Evolutionary conservation across 2,797 vertebrate genomes (phyloP).

Genomic region (Betta splendens): DNA sequence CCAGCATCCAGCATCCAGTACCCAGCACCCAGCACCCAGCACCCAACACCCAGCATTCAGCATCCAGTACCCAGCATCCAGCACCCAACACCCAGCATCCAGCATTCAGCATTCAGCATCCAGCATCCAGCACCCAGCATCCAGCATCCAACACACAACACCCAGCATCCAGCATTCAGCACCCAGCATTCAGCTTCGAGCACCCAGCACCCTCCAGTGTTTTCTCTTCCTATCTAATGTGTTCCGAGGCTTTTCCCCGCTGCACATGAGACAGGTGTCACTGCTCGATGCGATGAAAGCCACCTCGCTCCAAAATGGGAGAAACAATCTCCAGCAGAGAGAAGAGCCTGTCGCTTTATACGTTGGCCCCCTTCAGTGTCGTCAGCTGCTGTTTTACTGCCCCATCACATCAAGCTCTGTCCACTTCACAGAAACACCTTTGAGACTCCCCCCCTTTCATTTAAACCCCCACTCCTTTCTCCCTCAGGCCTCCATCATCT

Average conservation of each 20-base stretch:
- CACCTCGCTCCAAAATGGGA: constrained; percentile 12
- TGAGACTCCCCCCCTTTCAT: background rate
- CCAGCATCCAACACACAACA: no score
- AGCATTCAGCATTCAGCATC: no score
- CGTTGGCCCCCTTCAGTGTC: constrained; percentile 8
- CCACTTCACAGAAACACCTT: background rate
- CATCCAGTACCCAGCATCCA: no score
- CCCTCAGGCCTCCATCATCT: background rate
- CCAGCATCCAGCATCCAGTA: no score
- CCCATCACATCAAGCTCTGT: background rate
- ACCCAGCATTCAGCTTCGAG: no score
- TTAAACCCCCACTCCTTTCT: background rate
- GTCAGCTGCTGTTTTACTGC: constrained; percentile 8
- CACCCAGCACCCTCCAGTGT: background rate
- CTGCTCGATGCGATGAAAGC: constrained; percentile 23
- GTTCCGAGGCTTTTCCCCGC: constrained; percentile 7
- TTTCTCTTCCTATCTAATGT: constrained; percentile 10
- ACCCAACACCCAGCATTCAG: no score
- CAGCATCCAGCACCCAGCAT: no score
- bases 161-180: no score
- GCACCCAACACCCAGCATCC: no score
- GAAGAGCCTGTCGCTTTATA: constrained; percentile 1
- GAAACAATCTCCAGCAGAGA: constrained; percentile 36
- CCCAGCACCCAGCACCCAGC: no score
- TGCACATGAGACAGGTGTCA: constrained; percentile 12